Evolutionary conservation across 2,113 vertebrate species (phyloP).

Genomic region (Channa argus): DNA sequence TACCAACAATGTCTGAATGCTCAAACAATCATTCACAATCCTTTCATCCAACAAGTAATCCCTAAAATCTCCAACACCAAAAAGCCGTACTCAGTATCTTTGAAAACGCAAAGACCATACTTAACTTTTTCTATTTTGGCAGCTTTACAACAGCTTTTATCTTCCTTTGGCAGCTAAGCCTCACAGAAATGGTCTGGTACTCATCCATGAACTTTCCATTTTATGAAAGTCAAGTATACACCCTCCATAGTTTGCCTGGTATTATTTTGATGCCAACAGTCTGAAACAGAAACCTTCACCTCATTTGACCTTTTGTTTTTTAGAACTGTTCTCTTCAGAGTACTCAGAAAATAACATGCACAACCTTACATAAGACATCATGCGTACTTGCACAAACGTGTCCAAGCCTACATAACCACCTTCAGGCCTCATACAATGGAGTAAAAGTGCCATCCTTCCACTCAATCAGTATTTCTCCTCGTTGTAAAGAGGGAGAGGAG

Average conservation of each 20-base stretch:
- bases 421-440: conserved; percentile 85
- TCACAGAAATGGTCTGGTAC: neutral
- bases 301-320: neutral
- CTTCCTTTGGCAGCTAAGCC: conserved; percentile 1
- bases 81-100: neutral
- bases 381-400: neutral
- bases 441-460: conserved; percentile 90
- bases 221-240: neutral
- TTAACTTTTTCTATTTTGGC: conserved; percentile 5
- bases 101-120: conserved; percentile 8
- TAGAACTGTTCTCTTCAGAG: neutral
- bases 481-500: conserved; percentile 79
- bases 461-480: conserved; percentile 88
- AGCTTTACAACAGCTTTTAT: conserved; percentile 18
- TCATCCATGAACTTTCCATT: conserved; percentile 3
- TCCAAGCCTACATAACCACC: neutral
- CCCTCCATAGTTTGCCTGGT: neutral
- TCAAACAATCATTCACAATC: neutral
- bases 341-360: neutral
- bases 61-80: neutral
- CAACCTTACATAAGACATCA: neutral
- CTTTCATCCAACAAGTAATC: conserved; percentile 19
- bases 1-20: neutral
- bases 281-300: neutral
- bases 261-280: neutral